Conservation (phyloP, 2,113 vertebrate species). For the Ammodramus savannarum region DNA sequence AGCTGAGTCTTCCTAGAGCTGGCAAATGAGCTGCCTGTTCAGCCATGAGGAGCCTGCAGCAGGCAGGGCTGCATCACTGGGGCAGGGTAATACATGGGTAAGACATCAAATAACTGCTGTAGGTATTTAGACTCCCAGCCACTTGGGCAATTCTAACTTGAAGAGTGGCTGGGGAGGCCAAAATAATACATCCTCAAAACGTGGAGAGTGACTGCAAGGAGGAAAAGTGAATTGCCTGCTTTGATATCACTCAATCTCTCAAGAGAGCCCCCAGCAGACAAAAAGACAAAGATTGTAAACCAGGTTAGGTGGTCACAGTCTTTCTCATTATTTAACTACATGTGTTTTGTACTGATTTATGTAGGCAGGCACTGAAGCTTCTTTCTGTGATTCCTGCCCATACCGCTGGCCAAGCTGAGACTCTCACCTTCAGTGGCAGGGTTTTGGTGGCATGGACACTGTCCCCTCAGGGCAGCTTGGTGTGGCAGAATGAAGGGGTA, state of each 20-base stretch:
- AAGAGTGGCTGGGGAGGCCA: neutral
- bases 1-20: neutral
- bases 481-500: neutral
- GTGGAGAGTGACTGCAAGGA: neutral
- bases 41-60: neutral
- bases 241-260: neutral
- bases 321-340: neutral
- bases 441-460: neutral
- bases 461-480: neutral
- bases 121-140: neutral
- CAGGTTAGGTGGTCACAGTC: neutral
- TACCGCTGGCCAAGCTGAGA: neutral
- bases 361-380: neutral
- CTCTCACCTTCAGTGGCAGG: neutral
- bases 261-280: neutral
- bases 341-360: neutral
- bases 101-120: neutral
- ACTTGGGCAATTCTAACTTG: neutral
- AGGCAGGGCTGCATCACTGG: neutral
- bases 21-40: neutral
- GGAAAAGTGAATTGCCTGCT: neutral
- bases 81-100: fast-evolving
- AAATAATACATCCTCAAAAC: neutral
- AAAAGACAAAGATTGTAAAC: neutral
- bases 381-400: neutral